A percentile compares a stretch with the other conserved stretches of the same genome.
phyloP scores from a whole-genome alignment of 2,888 invertebrate species.

The Dasypolia templi region DNA sequence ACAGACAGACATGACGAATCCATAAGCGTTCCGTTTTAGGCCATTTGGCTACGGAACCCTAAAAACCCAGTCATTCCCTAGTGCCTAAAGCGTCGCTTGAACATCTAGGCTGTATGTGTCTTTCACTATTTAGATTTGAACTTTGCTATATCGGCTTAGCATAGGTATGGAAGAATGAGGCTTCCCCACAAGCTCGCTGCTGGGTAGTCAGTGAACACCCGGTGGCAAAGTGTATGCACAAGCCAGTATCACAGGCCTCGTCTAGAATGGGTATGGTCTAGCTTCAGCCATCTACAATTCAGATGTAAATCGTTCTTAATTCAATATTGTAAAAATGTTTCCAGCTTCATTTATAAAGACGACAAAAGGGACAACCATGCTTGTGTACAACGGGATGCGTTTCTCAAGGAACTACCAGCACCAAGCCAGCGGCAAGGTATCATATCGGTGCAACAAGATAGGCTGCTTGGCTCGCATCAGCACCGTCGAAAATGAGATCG shows the following conservation, averaged over 20 bases:
- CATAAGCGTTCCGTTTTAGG: no score
- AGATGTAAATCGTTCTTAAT: no score
- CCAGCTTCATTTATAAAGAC: constrained; percentile 68
- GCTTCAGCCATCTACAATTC: background rate
- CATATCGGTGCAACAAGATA: constrained; percentile 79
- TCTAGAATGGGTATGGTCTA: no score
- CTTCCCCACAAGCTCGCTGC: background rate
- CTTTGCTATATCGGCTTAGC: background rate
- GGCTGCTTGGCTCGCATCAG: constrained; percentile 77
- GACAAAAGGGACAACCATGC: constrained; percentile 73
- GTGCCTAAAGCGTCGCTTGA: background rate
- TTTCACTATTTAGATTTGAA: background rate
- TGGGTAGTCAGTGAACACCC: no score
- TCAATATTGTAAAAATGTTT: constrained; percentile 49
- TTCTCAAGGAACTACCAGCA: constrained; percentile 81
- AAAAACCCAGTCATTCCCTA: background rate
- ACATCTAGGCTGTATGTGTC: background rate
- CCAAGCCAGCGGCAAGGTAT: constrained; percentile 68
- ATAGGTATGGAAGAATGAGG: background rate
- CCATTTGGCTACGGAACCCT: no score
- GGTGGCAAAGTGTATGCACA: background rate
- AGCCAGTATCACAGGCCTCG: background rate
- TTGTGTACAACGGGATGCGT: constrained; percentile 70
- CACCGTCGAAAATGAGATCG: constrained; percentile 71
- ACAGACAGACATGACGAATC: no score